A percentile compares a stretch with the other conserved stretches of the same genome.
Conservation (phyloP, 2,113 vertebrate genomes). For the Gambusia affinis region DNA sequence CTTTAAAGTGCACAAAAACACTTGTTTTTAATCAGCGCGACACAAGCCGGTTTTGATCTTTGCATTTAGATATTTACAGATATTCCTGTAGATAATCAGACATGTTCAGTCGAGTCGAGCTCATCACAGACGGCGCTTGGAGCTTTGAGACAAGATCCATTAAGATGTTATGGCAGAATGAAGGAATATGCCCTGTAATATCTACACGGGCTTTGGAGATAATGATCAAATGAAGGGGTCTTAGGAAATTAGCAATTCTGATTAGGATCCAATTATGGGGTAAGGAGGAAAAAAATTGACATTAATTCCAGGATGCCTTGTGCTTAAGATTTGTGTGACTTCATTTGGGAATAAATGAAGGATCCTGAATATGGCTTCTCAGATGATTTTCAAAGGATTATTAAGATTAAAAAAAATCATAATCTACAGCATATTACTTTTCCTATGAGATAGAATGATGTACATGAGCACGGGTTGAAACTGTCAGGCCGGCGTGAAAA, state of each 20-base stretch:
- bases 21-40: conserved; percentile 1
- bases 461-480: too few species aligned
- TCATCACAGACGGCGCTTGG: conserved; percentile 70
- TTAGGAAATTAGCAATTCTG: conserved; percentile 76
- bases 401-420: neutral
- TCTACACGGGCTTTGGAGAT: conserved; percentile 78
- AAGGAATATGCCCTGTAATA: conserved; percentile 77
- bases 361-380: neutral
- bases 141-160: conserved; percentile 80
- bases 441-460: too few species aligned
- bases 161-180: conserved; percentile 76
- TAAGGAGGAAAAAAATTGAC: conserved; percentile 27
- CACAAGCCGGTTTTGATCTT: conserved; percentile 39
- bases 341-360: conserved; percentile 12
- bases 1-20: neutral
- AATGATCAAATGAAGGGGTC: conserved; percentile 78
- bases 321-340: conserved; percentile 26
- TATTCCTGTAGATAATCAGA: conserved; percentile 54
- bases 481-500: too few species aligned
- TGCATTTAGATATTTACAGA: conserved; percentile 66
- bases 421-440: neutral
- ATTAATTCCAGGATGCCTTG: conserved; percentile 55
- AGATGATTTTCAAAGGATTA: neutral
- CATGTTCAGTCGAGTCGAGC: conserved; percentile 52
- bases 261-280: conserved; percentile 72